A percentile compares a stretch with the other conserved stretches of the same genome.
phyloP scores from a whole-genome alignment of 2,113 vertebrate species.

The Callopanchax toddi region DNA sequence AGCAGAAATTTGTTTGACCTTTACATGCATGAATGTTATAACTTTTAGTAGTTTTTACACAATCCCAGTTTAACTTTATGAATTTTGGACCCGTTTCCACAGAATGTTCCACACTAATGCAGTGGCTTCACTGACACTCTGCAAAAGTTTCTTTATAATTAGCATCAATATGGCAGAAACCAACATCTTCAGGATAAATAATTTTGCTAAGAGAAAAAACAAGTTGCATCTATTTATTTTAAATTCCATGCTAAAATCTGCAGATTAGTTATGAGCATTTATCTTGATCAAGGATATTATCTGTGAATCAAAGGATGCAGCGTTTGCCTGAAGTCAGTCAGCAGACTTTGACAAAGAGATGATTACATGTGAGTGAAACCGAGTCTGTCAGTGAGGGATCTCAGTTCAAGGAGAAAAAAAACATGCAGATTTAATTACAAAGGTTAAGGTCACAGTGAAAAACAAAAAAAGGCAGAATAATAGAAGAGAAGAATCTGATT shows the following conservation, averaged over 20 bases:
- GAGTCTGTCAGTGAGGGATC: slow-evolving; percentile 38
- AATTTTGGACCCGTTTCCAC: no score
- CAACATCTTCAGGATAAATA: slow-evolving; percentile 40
- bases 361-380: slow-evolving; percentile 64
- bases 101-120: no score
- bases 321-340: no score
- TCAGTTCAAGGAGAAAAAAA: slow-evolving; percentile 46
- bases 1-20: no score
- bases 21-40: no score
- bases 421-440: slow-evolving; percentile 63
- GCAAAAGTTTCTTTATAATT: slow-evolving; percentile 39
- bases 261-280: slow-evolving; percentile 12
- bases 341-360: slow-evolving; percentile 22
- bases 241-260: slow-evolving; percentile 2
- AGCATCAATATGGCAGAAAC: slow-evolving; percentile 34
- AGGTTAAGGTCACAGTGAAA: slow-evolving; percentile 53
- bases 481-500: slow-evolving; percentile 62
- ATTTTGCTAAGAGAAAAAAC: slow-evolving; percentile 32
- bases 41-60: no score
- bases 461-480: slow-evolving; percentile 56
- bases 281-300: no score
- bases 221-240: slow-evolving; percentile 25
- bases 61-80: no score
- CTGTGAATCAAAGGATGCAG: neutral
- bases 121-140: neutral